Percentiles rank a stretch among this genome's conserved stretches.
Evolutionary conservation across 2,113 vertebrate genomes (phyloP).

Genomic region (Trachemys scripta): DNA sequence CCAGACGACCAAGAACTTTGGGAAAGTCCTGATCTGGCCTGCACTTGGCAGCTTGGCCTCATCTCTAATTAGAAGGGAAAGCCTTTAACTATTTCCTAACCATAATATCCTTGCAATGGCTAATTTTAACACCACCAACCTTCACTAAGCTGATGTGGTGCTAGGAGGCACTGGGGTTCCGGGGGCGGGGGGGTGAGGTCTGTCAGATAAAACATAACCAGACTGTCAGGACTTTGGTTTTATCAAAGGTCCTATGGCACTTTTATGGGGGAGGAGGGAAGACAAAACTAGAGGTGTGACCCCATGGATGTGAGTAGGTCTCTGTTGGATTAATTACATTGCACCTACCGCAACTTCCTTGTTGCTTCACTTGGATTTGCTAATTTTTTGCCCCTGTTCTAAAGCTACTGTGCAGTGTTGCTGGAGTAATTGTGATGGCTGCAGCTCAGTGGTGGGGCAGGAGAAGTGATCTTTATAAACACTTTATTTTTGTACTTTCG

Average conservation of each 20-base stretch:
- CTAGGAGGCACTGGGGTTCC: not conserved
- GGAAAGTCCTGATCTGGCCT: not conserved
- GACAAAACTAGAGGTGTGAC: not conserved
- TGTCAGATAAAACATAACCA: not conserved
- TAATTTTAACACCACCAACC: not conserved
- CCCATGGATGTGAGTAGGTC: not conserved
- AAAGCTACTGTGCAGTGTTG: not conserved
- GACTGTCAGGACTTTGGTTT: not conserved
- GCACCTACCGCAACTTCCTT: not conserved
- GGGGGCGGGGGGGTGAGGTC: not conserved
- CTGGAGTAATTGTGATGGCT: not conserved
- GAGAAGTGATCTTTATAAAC: not conserved
- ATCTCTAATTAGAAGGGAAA: not conserved
- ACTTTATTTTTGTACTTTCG: not conserved
- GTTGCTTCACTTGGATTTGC: not conserved
- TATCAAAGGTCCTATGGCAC: not conserved
- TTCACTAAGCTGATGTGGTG: not conserved
- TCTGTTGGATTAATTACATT: not conserved
- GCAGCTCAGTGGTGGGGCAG: not conserved
- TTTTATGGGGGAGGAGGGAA: not conserved
- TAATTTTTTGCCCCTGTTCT: not conserved
- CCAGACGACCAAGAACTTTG: rapidly evolving
- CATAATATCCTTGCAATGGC: not conserved
- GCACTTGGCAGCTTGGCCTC: not conserved
- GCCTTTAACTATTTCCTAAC: not conserved